phyloP scores from a whole-genome alignment of 2,113 vertebrate species.

The Dolichallabes microphthalmus region DNA sequence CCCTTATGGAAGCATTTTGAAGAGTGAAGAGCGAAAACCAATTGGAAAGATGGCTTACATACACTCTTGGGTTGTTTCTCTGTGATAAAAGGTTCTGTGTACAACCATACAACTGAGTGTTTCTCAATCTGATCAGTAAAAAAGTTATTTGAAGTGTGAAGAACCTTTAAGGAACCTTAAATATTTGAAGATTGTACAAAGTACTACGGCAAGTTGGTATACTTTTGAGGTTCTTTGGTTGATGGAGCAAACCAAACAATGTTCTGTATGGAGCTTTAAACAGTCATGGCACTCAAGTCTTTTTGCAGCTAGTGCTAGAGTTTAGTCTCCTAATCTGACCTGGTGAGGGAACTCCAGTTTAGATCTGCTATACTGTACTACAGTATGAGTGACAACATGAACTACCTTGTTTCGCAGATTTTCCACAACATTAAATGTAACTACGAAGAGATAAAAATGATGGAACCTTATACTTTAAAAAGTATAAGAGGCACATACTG shows the following conservation, averaged over 20 bases:
- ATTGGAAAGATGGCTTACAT: neutral
- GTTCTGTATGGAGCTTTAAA: neutral
- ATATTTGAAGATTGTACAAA: too few species aligned
- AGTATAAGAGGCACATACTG: neutral
- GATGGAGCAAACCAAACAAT: neutral
- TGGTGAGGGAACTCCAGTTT: neutral
- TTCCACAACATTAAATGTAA: neutral
- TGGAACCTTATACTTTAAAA: neutral
- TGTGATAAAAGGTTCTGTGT: neutral
- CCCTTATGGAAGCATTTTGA: neutral
- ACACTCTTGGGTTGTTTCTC: neutral
- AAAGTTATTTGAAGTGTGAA: too few species aligned
- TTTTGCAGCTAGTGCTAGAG: neutral
- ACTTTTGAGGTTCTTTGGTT: too few species aligned
- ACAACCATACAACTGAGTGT: neutral
- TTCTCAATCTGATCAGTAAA: neutral
- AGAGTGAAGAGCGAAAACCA: neutral
- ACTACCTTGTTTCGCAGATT: neutral
- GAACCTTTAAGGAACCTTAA: too few species aligned
- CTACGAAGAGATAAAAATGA: neutral
- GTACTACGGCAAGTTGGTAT: too few species aligned
- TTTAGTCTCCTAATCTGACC: neutral
- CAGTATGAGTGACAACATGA: neutral
- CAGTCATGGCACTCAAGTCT: neutral
- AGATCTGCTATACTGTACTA: neutral